Conservation (phyloP, 30 jellyfish, hydroid and myxozoan genomes). For the Calvadosia cruxmelitensis region DNA sequence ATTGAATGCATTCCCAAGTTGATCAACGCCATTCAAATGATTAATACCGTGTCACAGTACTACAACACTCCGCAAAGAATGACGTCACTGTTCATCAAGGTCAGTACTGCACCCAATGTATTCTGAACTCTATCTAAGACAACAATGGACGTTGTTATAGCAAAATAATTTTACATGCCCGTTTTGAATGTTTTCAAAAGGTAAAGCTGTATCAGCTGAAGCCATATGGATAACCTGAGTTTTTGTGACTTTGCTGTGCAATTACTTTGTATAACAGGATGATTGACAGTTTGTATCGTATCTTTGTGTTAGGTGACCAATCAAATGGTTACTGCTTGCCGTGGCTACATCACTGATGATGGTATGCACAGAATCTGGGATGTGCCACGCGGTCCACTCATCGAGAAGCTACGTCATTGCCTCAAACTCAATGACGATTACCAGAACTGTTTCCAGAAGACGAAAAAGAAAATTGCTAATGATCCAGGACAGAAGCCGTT, state of each 20-base stretch:
- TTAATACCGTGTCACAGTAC: conserved; percentile 79
- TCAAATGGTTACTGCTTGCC: conserved; percentile 96
- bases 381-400: conserved; percentile 49
- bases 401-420: conserved; percentile 57
- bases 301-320: conserved; percentile 70
- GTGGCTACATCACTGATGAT: conserved; percentile 62
- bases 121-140: neutral
- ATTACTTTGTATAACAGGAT: no score
- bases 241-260: no score
- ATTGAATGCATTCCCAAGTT: conserved; percentile 73
- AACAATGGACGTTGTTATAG: neutral
- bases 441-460: conserved; percentile 80
- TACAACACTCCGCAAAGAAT: conserved; percentile 94
- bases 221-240: no score
- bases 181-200: no score
- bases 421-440: conserved; percentile 53
- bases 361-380: conserved; percentile 70
- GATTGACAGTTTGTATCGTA: no score
- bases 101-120: conserved; percentile 1
- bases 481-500: conserved; percentile 67
- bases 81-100: conserved; percentile 97
- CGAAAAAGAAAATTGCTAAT: conserved; percentile 60
- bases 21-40: conserved; percentile 91
- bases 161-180: no score
- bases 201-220: no score